Evolutionary conservation across 2,113 vertebrate genomes (phyloP), one percentile per base, ranked within the genome.

Genomic region (Engraulis encrasicolus): DNA sequence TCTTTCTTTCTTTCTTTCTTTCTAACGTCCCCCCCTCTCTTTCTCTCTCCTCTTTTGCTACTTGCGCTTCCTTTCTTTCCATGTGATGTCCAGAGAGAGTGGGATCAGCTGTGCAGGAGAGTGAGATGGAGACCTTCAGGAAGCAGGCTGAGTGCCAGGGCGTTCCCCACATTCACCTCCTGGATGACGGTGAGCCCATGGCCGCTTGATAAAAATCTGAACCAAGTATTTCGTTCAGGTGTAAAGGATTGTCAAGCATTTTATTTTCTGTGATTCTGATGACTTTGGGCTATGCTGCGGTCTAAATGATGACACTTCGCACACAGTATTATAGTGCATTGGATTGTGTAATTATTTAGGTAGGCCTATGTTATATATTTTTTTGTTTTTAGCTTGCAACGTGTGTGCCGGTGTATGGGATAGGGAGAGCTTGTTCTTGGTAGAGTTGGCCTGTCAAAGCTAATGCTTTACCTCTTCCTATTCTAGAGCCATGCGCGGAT

Each of bases 81-180:
- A n/a, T n/a, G n/a, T n/a, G n/a, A n/a, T n/a, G n/a, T 74, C 34
- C 27, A 74, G 66, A 74, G 66, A 74, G 66, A 74, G 66, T 15
- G 66, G 66, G 31, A 5, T 74, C 66, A 34, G 27, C 18, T 74
- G 23, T 74, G 34, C 2, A 17, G 3, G 23, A 31, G 66, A 34
- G 27, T 74, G 31, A 74, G 66, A 31, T 15, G 34, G 66, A 74
- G 14, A 31, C 27, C 0, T 74, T 74, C 66, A 34, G 66, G 66
- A 74, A 74, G 31, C 66, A 74, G 17, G 31, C 31, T 4, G 66
- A 74, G 9, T 74, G 66, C 15, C 11, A 15, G 27, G 34, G 34
- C 23, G 9, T 74, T 27, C 11, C 27, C 31, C 12, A 74, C 2
- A 31, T 74, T 5, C 14, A 12, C 27, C 12, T 36, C 31, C 58